These are phyloP conservation scores for Phaenicophaeus curvirostris DNA, from an alignment of 2,797 vertebrate species.

Conservation along the genomic window DNA sequence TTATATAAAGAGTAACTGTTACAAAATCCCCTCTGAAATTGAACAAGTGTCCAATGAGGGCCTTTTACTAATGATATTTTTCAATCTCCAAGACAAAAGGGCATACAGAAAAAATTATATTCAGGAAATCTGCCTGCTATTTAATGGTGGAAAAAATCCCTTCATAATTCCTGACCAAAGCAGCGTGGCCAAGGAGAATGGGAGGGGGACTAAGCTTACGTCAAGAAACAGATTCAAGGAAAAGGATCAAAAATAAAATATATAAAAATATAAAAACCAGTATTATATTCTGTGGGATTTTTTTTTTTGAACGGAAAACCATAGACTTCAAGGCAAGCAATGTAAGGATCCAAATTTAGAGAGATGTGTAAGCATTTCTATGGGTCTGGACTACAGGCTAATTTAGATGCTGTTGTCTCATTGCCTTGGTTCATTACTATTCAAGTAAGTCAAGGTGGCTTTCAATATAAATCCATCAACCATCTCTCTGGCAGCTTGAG, in stretches of 20 bases:
- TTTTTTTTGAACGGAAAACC: neutral
- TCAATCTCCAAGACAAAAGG: neutral
- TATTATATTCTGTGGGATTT: neutral
- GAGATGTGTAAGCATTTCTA: neutral
- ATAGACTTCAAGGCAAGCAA: neutral
- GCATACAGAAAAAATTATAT: neutral
- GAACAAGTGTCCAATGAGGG: neutral
- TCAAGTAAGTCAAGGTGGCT: constrained; percentile 38
- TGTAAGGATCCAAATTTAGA: neutral
- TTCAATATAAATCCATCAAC: neutral
- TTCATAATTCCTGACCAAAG: neutral
- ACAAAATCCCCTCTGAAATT: neutral
- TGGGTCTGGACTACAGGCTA: neutral
- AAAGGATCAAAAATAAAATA: neutral
- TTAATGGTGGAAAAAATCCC: neutral
- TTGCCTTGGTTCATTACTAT: neutral
- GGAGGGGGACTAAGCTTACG: accelerated
- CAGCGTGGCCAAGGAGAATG: neutral
- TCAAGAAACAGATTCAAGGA: neutral
- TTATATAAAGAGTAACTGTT: neutral
- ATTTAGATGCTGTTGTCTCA: neutral
- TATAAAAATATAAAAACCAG: neutral
- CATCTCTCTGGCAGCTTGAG: neutral
- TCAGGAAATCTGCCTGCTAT: neutral
- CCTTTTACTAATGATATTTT: neutral